phyloP scores from a whole-genome alignment of 1,140 invertebrate genomes.

The Sarcophaga peregrina region DNA sequence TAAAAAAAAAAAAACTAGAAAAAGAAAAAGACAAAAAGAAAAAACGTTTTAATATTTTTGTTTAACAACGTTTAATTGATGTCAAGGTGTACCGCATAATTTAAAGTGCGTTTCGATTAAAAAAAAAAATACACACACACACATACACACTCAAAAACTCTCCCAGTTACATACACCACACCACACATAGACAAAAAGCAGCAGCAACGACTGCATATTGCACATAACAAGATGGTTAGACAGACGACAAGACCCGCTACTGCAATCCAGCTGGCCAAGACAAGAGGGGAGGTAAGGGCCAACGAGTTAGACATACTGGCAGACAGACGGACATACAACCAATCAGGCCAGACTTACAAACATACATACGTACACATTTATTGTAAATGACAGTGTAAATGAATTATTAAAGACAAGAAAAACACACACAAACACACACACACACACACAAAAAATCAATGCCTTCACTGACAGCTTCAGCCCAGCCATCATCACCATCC shows the following conservation, averaged over 20 bases:
- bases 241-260: not conserved
- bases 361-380: no score
- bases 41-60: not conserved
- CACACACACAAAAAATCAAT: not conserved
- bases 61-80: slow-evolving; percentile 42
- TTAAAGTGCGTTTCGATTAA: slow-evolving; percentile 43
- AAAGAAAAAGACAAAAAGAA: no score
- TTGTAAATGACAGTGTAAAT: not conserved
- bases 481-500: not conserved
- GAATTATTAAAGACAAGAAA: not conserved
- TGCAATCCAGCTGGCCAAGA: not conserved
- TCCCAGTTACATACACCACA: not conserved
- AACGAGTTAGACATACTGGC: not conserved
- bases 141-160: not conserved
- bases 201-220: not conserved
- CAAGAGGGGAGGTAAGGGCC: not conserved
- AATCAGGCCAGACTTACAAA: not conserved
- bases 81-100: slow-evolving; percentile 43
- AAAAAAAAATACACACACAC: slow-evolving; percentile 25
- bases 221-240: slow-evolving; percentile 6
- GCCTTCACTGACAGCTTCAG: not conserved
- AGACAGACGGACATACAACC: not conserved
- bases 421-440: not conserved
- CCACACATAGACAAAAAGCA: not conserved
- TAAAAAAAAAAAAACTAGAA: no score